Percentiles rank a stretch among this genome's conserved stretches.
phyloP scores from a whole-genome alignment of 2,888 invertebrate genomes.

The Rhagonycha fulva region DNA sequence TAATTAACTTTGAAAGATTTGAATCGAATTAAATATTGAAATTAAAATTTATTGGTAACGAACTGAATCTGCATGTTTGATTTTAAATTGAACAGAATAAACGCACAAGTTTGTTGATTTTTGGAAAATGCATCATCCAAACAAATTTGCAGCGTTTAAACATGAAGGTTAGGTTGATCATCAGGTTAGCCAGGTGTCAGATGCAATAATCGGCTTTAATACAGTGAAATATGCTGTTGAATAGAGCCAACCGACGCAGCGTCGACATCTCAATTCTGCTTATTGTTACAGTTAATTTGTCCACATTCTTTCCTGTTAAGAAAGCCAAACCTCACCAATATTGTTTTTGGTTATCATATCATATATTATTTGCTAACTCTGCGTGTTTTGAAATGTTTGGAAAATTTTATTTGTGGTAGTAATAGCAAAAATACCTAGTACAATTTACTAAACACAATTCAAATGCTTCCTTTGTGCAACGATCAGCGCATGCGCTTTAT shows the following conservation, averaged over 20 bases:
- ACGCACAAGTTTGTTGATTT: no score
- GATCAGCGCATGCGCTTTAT: not conserved
- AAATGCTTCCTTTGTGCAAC: not conserved
- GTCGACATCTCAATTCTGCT: not conserved
- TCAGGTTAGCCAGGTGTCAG: not conserved
- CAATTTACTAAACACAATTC: no score
- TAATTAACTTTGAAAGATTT: no score
- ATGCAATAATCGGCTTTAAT: not conserved
- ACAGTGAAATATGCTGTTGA: not conserved
- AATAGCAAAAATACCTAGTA: no score
- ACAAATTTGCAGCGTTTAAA: not conserved
- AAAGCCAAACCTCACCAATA: not conserved
- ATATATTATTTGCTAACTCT: not conserved
- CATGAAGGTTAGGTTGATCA: not conserved
- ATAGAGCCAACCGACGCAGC: not conserved
- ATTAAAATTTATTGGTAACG: not conserved
- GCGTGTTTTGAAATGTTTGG: not conserved
- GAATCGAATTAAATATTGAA: no score
- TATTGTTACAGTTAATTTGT: not conserved
- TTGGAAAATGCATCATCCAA: not conserved
- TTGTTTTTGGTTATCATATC: not conserved
- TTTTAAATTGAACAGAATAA: no score
- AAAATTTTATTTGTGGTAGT: not conserved
- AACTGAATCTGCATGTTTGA: no score
- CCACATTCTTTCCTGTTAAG: not conserved